Conservation (phyloP, 2,797 vertebrate species). For the Eulemur coronatus region DNA sequence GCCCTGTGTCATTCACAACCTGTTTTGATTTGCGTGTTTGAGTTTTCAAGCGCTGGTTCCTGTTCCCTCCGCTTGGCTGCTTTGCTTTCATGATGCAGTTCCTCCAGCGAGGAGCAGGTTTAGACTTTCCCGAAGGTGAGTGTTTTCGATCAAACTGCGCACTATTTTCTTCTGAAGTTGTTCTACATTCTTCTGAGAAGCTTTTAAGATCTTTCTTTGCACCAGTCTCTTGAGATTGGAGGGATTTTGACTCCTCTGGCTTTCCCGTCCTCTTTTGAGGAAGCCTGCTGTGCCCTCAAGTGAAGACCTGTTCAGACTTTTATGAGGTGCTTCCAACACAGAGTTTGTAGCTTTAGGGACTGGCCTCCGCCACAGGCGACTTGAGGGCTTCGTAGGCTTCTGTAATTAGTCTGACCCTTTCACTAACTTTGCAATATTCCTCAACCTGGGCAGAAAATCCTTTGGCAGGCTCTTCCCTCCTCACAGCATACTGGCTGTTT, state of each 20-base stretch:
- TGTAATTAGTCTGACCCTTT: not conserved
- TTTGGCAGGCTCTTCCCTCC: not conserved
- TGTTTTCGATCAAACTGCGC: not conserved
- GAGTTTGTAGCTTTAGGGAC: too few relatives aligned
- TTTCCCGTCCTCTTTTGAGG: not conserved
- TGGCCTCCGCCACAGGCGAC: accelerated
- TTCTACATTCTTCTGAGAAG: not conserved
- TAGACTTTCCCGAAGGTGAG: not conserved
- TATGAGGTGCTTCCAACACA: not conserved
- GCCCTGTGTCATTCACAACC: not conserved
- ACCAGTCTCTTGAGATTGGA: not conserved
- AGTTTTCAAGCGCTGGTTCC: not conserved
- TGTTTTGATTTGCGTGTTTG: not conserved
- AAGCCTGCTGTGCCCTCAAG: not conserved
- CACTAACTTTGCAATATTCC: not conserved
- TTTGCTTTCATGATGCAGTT: not conserved
- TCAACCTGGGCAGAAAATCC: not conserved
- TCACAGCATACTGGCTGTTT: not conserved
- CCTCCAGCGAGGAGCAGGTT: not conserved
- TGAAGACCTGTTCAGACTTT: accelerated
- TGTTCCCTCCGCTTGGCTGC: not conserved
- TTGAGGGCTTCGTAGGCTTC: not conserved
- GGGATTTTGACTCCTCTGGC: not conserved
- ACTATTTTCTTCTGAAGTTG: not conserved
- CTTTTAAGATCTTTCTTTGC: not conserved